phyloP scores from a whole-genome alignment of 2,113 vertebrate species.

The Alces alces region DNA sequence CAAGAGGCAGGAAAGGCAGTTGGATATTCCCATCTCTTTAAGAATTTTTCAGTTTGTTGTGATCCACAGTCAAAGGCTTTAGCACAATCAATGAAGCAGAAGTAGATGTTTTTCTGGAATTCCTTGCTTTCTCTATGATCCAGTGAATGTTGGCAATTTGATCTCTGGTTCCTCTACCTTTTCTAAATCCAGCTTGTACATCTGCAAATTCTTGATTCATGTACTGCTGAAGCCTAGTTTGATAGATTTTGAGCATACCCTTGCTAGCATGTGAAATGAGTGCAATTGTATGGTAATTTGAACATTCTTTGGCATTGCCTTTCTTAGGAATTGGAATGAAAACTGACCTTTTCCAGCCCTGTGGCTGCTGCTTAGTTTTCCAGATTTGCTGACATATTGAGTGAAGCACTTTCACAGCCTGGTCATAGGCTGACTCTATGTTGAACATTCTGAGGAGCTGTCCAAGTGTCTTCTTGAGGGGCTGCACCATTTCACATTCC shows the following conservation, averaged over 20 bases:
- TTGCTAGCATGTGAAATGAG: not conserved
- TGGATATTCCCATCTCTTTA: not conserved
- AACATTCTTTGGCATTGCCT: not conserved
- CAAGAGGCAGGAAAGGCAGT: not conserved
- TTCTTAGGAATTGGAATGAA: not conserved
- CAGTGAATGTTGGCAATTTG: not conserved
- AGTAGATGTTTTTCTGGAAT: not conserved
- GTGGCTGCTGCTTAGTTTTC: not conserved
- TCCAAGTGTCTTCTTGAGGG: not conserved
- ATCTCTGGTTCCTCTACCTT: not conserved
- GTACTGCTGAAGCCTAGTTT: not conserved
- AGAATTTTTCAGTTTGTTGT: not conserved
- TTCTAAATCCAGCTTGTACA: not conserved
- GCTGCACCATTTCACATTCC: not conserved
- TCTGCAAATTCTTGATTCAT: not conserved
- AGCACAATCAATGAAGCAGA: not conserved
- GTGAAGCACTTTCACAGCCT: not conserved
- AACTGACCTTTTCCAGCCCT: not conserved
- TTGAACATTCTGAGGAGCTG: not conserved
- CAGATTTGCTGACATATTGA: not conserved
- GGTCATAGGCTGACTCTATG: not conserved
- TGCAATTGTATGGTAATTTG: not conserved
- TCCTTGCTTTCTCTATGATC: not conserved
- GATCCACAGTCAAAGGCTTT: not conserved
- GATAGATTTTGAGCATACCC: not conserved